Base-by-base conservation (phyloP, 2,113 vertebrate genomes). In the Carettochelys insculpta region DNA sequence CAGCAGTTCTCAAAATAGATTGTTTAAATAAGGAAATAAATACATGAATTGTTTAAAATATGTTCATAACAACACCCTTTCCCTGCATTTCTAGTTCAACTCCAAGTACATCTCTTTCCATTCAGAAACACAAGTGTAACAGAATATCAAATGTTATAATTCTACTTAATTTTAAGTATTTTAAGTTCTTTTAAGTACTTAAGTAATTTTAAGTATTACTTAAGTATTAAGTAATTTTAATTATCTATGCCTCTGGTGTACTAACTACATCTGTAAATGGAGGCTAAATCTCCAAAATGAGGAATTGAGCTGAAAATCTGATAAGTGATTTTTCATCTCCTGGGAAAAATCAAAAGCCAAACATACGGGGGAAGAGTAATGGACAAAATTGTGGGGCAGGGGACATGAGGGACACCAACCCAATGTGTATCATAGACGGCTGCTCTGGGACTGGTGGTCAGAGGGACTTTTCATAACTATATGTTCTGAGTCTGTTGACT, bases 1-100 rank as follows among this genome's bases (percentile, higher is more conserved):
- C n/a, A 79, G 89, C 52, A 90, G 85, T 90, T 84, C 90, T 85
- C 38, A 94, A 91, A 95, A 91, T 20, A 20, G 87, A 45, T 77
- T 89, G 79, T 86, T 84, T 54, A 82, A 92, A 94, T 80, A 86
- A 79, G 41, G 94, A 86, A 86, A 77, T 68, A 38, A 95, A 79
- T 94, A 71, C 24, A 65, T 0, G 5, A 41, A 84, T 86, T 1
- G 0, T 91, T 94, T 94, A 83, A 96, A 96, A 76, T 89, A 38
- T 47, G 92, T 58, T 61, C 80, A 52, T 65, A 87, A 88, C 41
- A n/a, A n/a, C n/a, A 80, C 38, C 85, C 34, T 90, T 94, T 89
- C 71, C 3, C 0, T 58, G 52, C 27, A 61, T 85, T 91, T 88
- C 77, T 84, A 29, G 45, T 86, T 83, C 82, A 90, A 75, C 76